These are phyloP conservation scores for Cercopithecus mitis DNA, from an alignment of 2,797 vertebrate species.

Conservation along the genomic window DNA sequence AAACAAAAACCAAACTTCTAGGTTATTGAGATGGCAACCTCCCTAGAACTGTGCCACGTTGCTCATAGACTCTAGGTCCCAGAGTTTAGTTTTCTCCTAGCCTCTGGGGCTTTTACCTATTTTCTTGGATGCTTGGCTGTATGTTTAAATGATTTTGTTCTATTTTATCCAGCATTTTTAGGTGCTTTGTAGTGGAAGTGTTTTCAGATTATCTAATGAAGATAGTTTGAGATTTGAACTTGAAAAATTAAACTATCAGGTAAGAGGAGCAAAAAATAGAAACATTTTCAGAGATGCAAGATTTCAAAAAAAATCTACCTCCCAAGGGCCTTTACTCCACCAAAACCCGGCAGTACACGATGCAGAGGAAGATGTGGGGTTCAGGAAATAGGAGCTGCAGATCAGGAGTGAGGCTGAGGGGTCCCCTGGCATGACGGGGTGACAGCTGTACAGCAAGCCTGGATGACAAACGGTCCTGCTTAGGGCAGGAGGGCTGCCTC, in stretches of 20 bases:
- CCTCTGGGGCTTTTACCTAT: neutral
- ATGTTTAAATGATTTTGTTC: neutral
- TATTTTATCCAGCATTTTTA: neutral
- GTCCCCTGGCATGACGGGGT: neutral
- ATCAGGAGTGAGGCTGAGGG: neutral
- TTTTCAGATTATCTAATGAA: neutral
- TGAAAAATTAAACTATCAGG: neutral
- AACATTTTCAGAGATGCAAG: neutral
- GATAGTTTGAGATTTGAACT: neutral
- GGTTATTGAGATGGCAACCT: neutral
- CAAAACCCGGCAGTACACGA: neutral
- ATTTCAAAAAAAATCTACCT: neutral
- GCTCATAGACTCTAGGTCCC: neutral
- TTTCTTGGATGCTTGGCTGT: neutral
- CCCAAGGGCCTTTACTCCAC: neutral
- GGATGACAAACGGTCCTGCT: neutral
- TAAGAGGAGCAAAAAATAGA: neutral
- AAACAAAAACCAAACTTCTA: neutral
- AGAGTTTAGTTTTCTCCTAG: neutral
- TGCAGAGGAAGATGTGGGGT: neutral
- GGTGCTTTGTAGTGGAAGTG: neutral
- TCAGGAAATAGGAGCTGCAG: neutral
- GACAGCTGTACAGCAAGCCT: neutral
- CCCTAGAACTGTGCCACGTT: neutral
- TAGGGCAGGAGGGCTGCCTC: neutral